Evolutionary conservation across 2,888 invertebrate species (phyloP), one percentile per base, ranked within the genome.

Genomic region (Nomada ruficornis): DNA sequence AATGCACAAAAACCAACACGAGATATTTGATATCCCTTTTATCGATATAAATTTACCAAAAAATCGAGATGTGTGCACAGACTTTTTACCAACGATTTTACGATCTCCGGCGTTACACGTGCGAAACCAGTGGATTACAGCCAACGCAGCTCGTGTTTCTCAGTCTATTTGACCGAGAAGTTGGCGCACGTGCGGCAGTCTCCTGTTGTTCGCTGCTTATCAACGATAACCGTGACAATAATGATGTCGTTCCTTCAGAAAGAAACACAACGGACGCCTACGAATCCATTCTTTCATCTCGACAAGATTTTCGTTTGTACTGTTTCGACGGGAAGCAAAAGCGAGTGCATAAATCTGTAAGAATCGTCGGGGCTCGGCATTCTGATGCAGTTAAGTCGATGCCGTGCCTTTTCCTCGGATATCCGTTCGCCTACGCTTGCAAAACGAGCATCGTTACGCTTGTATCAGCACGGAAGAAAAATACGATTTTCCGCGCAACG

Each of bases 361-460:
- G 70, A 76, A 77, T 70, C 69, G 57, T 59, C 62, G 57, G 23
- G 47, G 70, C 64, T 54, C 7, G 36, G 36, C 36, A 36, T 65
- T 47, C 52, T 59, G 57, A 64, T 62, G 78, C 54, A 68, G 72
- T 70, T 73, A 65, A 18, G 26, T n/a, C 50, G 81, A 36, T 29
- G 26, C 50, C 74, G 77, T 59, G 57, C 63, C 57, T 83, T 81
- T 82, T 74, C 59, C 67, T 67, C 59, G 68, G n/a, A 65, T 67
- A 76, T 80, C 64, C 59, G 62, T 67, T 72, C 76, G 63, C 52
- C 57, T 69, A 44, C 71, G 76, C 73, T 55, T 57, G 60, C 77
- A 36, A 85, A 88, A 86, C 78, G 80, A 86, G 84, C 83, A 78
- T 88, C 81, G 88, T 87, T 86, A 84, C 75, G 89, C 87, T 88